Base-by-base conservation (phyloP, 2,797 vertebrate genomes). In the Zalophus californianus region DNA sequence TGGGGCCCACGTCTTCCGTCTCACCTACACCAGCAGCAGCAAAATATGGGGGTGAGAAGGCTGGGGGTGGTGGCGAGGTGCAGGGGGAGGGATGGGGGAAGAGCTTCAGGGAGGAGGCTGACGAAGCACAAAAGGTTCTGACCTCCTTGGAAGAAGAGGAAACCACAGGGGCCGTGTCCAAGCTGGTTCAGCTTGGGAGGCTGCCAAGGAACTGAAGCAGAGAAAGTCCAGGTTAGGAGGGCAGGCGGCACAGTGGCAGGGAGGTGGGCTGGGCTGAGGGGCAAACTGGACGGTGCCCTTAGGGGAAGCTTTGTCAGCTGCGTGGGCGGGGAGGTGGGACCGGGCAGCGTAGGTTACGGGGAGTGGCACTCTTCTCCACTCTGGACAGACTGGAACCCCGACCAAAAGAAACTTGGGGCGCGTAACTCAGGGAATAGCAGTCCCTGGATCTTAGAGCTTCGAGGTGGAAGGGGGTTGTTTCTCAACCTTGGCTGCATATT, bases 1-100 rank as follows among this genome's bases (percentile, higher is more conserved):
- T 5, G 29, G 15, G 66, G 86, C 97, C 96, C 96, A 96, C 83
- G 44, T 54, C 96, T 98, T 97, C 97, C 89, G 89, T 90, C 68
- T 94, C 97, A 95, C 96, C 96, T 96, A 96, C 96, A 97, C 64
- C 91, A 91, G 87, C n/a, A 91, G 92, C 86, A 94, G 96, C 88
- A 96, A 94, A 97, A 96, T 95, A 83, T 92, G 96, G 94, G 88
- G 96, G 96, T 85, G 96, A 93, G 44, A 86, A 62, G 86, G 54
- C 52, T 66, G 52, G 73, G 13, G 21, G 68, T 29, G 48, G 50
- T 3, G 3, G 41, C 16, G 75, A 86, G 64, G 72, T 75, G 13
- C 93, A 68, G 79, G 75, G 86, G 86, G 85, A 82, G 72, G 62
- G 16, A 64, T 27, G 35, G 77, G 79, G 93, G 73, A n/a, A 86